Conservation (phyloP, 2,888 invertebrate species). For the Dolichomitus sp. region DNA sequence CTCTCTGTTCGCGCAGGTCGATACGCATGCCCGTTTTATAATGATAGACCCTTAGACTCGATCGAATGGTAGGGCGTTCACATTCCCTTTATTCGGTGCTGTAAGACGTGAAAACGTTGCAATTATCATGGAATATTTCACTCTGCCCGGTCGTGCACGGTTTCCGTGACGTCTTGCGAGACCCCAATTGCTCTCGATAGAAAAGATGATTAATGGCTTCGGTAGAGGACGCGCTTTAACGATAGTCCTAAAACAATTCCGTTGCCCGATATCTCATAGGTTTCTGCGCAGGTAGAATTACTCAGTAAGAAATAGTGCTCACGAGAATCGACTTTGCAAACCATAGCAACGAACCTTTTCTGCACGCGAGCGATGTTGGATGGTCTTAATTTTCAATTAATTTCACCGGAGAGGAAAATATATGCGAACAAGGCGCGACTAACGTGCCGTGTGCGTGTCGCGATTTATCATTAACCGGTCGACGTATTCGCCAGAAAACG, state of each 20-base stretch:
- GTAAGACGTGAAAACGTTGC: constrained; percentile 52
- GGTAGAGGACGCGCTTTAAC: constrained; percentile 32
- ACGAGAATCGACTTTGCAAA: constrained; percentile 15
- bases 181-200: constrained; percentile 7
- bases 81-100: constrained; percentile 60
- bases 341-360: constrained; percentile 6
- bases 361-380: constrained; percentile 61
- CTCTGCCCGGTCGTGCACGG: constrained; percentile 45
- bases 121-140: constrained; percentile 72
- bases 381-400: constrained; percentile 81
- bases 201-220: constrained; percentile 36
- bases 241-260: constrained; percentile 35
- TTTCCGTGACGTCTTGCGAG: constrained; percentile 14
- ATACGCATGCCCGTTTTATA: constrained; percentile 50
- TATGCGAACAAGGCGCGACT: constrained; percentile 78
- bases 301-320: constrained; percentile 20
- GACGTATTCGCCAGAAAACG: constrained; percentile 41
- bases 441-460: constrained; percentile 73
- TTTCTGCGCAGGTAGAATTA: constrained; percentile 39
- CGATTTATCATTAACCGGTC: constrained; percentile 77
- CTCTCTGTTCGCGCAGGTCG: constrained; percentile 46
- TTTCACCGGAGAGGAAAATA: constrained; percentile 74
- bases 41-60: constrained; percentile 64
- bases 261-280: constrained; percentile 50
- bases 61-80: constrained; percentile 60